Percentiles rank a stretch among this genome's conserved stretches.
These are phyloP conservation scores for Listrodromus nycthemerus DNA, from an alignment of 2,888 invertebrate genomes.

Conservation along the genomic window DNA sequence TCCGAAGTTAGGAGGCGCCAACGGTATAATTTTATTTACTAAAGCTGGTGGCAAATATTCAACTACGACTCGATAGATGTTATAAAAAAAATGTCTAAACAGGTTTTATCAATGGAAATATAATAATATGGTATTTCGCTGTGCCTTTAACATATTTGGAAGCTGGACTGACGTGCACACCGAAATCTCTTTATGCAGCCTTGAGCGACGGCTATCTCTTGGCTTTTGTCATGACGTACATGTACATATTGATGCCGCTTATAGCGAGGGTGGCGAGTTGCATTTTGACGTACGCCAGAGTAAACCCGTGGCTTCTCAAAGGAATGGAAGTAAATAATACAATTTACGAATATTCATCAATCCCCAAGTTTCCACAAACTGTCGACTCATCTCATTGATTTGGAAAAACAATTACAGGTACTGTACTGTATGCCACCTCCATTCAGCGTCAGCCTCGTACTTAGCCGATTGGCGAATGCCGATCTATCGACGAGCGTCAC, in stretches of 20 bases:
- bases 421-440: slow-evolving; percentile 83
- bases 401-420: slow-evolving; percentile 74
- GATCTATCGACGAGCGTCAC: slow-evolving; percentile 82
- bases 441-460: slow-evolving; percentile 80
- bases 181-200: slow-evolving; percentile 77
- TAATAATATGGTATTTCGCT: slow-evolving; percentile 80
- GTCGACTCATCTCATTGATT: slow-evolving; percentile 6
- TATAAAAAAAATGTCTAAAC: slow-evolving; percentile 39
- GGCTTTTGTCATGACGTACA: slow-evolving; percentile 78
- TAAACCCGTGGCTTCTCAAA: slow-evolving; percentile 81
- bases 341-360: neutral
- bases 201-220: slow-evolving; percentile 78
- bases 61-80: neutral
- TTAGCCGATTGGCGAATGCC: slow-evolving; percentile 79
- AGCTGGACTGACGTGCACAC: slow-evolving; percentile 79
- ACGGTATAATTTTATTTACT: slow-evolving; percentile 69
- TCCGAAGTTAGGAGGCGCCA: slow-evolving; percentile 79
- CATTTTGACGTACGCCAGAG: slow-evolving; percentile 75
- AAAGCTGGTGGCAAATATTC: neutral
- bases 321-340: slow-evolving; percentile 81
- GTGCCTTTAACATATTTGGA: slow-evolving; percentile 82
- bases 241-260: slow-evolving; percentile 80
- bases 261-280: slow-evolving; percentile 77
- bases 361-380: neutral
- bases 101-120: slow-evolving; percentile 80